phyloP scores from a whole-genome alignment of 2,797 vertebrate species.

The Gymnopithys bicolor region DNA sequence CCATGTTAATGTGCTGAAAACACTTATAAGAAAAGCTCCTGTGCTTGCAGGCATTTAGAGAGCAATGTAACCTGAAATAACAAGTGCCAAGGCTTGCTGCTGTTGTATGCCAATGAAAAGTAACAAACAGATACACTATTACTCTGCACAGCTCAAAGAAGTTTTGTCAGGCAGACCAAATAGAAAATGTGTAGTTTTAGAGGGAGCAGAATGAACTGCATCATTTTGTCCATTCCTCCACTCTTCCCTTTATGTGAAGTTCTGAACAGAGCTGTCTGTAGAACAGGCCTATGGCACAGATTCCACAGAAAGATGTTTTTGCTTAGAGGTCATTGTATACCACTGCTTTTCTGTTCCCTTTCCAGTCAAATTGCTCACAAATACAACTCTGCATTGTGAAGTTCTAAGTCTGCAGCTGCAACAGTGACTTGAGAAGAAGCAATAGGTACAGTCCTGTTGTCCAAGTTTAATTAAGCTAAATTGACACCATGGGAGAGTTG shows the following conservation, averaged over 20 bases:
- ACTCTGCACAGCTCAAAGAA: neutral
- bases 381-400: neutral
- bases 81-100: neutral
- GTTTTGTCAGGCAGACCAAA: neutral
- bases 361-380: neutral
- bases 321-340: neutral
- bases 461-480: neutral
- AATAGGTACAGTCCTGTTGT: neutral
- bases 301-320: neutral
- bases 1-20: neutral
- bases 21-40: neutral
- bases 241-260: neutral
- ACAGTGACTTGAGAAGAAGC: neutral
- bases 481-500: neutral
- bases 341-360: neutral
- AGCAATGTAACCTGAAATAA: neutral
- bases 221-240: neutral
- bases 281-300: neutral
- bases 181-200: neutral
- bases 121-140: neutral
- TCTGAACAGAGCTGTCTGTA: neutral
- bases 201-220: neutral
- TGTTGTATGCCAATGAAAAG: neutral
- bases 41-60: neutral
- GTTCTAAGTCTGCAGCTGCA: neutral